A percentile compares a stretch with the other conserved stretches of the same genome.
phyloP scores from a whole-genome alignment of 2,888 invertebrate genomes.

The Nephrotoma appendiculata region DNA sequence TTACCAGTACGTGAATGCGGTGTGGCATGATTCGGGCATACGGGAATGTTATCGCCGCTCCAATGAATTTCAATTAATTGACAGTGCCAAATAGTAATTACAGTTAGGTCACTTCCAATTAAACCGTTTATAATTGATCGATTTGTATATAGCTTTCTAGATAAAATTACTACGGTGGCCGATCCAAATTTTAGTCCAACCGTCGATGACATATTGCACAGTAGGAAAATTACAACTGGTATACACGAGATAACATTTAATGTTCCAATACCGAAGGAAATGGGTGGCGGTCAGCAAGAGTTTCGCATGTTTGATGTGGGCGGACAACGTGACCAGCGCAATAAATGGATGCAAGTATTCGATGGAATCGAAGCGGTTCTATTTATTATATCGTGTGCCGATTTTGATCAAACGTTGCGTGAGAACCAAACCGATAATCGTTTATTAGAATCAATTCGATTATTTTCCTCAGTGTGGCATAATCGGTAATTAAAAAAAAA shows the following conservation, averaged over 20 bases:
- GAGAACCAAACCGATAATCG: conserved; percentile 58
- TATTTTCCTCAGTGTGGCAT: conserved; percentile 66
- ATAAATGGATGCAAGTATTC: conserved; percentile 77
- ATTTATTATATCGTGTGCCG: conserved; percentile 65
- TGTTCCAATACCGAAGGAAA: conserved; percentile 51
- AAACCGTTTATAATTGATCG: not conserved
- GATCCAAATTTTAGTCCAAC: conserved; percentile 51
- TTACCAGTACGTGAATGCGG: conserved; percentile 45
- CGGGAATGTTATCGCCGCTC: conserved; percentile 52
- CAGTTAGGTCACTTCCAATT: not conserved
- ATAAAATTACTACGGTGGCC: conserved; percentile 50
- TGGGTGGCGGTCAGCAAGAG: conserved; percentile 53
- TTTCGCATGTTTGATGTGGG: conserved; percentile 79
- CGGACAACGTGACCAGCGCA: conserved; percentile 65
- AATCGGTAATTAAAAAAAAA: conserved; percentile 25
- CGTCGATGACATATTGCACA: conserved; percentile 61
- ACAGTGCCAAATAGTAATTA: conserved; percentile 71
- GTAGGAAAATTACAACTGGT: conserved; percentile 56
- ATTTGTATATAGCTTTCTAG: conserved; percentile 47
- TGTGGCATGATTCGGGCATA: conserved; percentile 60
- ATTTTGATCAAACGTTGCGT: conserved; percentile 60
- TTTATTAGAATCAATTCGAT: conserved; percentile 50
- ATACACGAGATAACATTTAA: conserved; percentile 63
- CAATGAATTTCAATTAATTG: conserved; percentile 64
- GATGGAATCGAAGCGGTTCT: conserved; percentile 70